These are phyloP conservation scores for Cirrhinus mrigala DNA, from an alignment of 2,797 vertebrate genomes.

Conservation along the genomic window DNA sequence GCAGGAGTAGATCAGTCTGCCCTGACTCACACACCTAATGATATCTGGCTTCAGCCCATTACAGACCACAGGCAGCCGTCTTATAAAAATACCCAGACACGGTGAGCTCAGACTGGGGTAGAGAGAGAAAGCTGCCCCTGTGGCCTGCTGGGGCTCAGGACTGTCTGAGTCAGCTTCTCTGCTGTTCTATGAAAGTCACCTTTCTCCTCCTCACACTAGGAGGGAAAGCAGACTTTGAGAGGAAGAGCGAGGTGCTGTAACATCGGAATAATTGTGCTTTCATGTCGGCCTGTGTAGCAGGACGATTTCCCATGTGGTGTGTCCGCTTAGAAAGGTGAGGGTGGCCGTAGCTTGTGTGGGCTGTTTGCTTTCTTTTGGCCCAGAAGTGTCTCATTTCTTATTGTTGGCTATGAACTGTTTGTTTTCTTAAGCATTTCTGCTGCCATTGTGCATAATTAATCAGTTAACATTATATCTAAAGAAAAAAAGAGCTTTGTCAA, in stretches of 20 bases:
- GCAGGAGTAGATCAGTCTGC: constrained; percentile 80
- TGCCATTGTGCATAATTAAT: background rate
- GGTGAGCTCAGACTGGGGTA: constrained; percentile 29
- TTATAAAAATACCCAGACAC: constrained; percentile 49
- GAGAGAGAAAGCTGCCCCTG: constrained; percentile 66
- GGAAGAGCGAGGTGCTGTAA: constrained; percentile 30
- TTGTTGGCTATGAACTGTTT: background rate
- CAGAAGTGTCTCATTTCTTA: background rate
- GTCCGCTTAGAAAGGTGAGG: constrained; percentile 30
- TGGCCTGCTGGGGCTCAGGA: constrained; percentile 71
- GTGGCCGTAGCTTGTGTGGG: constrained; percentile 49
- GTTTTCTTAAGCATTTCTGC: background rate
- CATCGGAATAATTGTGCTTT: constrained; percentile 35
- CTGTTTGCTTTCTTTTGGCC: constrained; percentile 72
- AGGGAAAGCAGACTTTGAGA: constrained; percentile 21
- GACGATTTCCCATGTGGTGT: constrained; percentile 39
- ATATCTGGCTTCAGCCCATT: constrained; percentile 80
- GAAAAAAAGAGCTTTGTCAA: background rate
- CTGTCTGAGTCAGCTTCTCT: constrained; percentile 77
- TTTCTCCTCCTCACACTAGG: constrained; percentile 61
- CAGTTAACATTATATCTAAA: background rate
- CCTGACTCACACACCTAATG: constrained; percentile 83
- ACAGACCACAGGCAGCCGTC: constrained; percentile 65
- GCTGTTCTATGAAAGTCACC: constrained; percentile 77
- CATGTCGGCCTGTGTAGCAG: constrained; percentile 47